Evolutionary conservation across 1,140 invertebrate species (phyloP).

Genomic region (Episyrphus balteatus): DNA sequence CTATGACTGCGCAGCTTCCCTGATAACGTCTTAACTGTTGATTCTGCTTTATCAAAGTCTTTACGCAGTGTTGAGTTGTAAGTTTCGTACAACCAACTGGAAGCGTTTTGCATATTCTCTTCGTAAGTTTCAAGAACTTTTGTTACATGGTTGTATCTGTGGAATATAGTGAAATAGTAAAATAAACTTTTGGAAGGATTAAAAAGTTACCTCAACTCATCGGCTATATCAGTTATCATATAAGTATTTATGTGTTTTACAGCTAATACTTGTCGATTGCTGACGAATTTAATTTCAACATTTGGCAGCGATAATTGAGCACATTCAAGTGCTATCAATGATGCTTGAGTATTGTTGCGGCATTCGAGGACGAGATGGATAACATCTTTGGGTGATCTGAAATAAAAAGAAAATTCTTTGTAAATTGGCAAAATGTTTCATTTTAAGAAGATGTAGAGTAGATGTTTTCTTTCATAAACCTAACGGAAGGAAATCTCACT

Average conservation of each 20-base stretch:
- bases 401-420: neutral
- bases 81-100: slow-evolving; percentile 28
- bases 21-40: slow-evolving; percentile 17
- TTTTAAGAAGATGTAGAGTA: too few relatives aligned
- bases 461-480: too few relatives aligned
- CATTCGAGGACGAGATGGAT: slow-evolving; percentile 24
- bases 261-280: slow-evolving; percentile 27
- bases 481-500: too few relatives aligned
- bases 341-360: slow-evolving; percentile 25
- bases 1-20: slow-evolving; percentile 25
- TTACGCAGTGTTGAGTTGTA: slow-evolving; percentile 27
- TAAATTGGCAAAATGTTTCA: too few relatives aligned
- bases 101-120: slow-evolving; percentile 24
- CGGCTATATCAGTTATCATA: slow-evolving; percentile 32
- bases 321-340: slow-evolving; percentile 25
- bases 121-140: slow-evolving; percentile 27
- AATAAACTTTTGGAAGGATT: neutral
- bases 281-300: slow-evolving; percentile 29
- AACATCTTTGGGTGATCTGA: slow-evolving; percentile 26
- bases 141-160: slow-evolving; percentile 27
- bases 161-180: neutral
- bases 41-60: slow-evolving; percentile 29
- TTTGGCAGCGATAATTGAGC: slow-evolving; percentile 30
- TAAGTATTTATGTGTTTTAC: slow-evolving; percentile 33
- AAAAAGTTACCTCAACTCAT: slow-evolving; percentile 18